A percentile compares a stretch with the other conserved stretches of the same genome.
Conservation (phyloP, 53 echinoderm and acorn worm species). For the Apostichopus leukothele region DNA sequence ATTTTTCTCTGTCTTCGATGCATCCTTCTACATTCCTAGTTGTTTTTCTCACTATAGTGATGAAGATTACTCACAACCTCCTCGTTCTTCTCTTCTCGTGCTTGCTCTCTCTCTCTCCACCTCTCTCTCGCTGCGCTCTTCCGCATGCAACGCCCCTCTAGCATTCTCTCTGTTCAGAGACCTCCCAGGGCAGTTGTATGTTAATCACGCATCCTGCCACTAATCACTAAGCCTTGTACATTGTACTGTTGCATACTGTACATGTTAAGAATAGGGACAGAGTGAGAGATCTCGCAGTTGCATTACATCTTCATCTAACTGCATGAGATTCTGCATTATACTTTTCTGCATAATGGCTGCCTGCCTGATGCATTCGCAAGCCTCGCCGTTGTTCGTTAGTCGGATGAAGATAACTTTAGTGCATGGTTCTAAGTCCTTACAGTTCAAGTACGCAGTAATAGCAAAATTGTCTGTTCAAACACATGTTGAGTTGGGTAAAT, state of each 20-base stretch:
- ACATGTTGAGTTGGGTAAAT: neutral
- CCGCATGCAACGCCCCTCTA: constrained; percentile 9
- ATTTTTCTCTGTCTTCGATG: neutral
- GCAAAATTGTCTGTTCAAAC: neutral
- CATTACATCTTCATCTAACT: neutral
- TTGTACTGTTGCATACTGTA: constrained; percentile 7
- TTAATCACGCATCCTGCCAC: constrained; percentile 29
- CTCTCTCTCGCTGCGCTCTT: neutral
- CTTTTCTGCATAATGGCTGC: constrained; percentile 7
- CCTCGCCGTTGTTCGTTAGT: neutral
- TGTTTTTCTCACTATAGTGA: neutral
- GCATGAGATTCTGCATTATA: neutral
- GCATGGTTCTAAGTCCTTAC: neutral
- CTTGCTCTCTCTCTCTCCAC: neutral
- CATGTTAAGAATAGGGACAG: neutral
- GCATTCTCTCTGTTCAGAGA: neutral
- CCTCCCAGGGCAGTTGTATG: constrained; percentile 42
- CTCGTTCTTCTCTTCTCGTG: neutral
- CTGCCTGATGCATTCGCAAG: neutral
- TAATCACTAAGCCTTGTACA: constrained; percentile 26
- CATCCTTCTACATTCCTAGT: neutral
- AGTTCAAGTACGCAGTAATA: neutral
- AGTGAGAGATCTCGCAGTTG: neutral
- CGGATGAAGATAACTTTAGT: neutral
- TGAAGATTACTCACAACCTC: constrained; percentile 24